phyloP scores from a whole-genome alignment of 2,113 vertebrate species.

The Lipophrys pholis region DNA sequence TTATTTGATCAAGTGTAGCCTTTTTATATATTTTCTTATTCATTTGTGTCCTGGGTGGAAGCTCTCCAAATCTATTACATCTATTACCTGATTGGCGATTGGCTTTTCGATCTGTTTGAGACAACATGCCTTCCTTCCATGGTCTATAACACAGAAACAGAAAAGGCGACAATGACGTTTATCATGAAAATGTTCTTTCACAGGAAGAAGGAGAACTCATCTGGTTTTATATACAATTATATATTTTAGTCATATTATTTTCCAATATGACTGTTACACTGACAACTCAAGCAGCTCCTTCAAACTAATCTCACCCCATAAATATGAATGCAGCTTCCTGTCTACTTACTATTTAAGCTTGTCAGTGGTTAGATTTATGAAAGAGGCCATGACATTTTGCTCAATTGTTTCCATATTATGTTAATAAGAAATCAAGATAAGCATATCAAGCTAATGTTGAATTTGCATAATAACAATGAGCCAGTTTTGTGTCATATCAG shows the following conservation, averaged over 20 bases:
- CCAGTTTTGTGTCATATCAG: conserved; percentile 52
- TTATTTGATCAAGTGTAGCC: neutral
- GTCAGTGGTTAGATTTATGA: neutral
- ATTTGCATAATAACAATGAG: conserved; percentile 44
- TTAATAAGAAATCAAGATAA: neutral
- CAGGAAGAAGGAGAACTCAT: neutral
- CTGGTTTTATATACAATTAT: neutral
- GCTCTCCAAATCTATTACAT: neutral
- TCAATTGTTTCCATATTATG: conserved; percentile 13
- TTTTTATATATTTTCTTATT: neutral
- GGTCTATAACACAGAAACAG: neutral
- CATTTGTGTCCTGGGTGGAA: neutral
- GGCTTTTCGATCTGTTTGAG: neutral
- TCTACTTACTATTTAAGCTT: neutral
- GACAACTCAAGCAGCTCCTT: conserved; percentile 1
- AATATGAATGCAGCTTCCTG: conserved; percentile 1
- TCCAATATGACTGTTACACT: neutral
- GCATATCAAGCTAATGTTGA: neutral
- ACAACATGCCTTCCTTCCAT: neutral
- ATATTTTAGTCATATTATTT: neutral
- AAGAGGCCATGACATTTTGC: neutral
- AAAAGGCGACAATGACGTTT: neutral
- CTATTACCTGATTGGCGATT: neutral
- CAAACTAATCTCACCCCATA: neutral
- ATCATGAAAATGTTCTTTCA: neutral